Evolutionary conservation across 1,140 invertebrate genomes (phyloP), one percentile per base, ranked within the genome.

Genomic region (Phymastichus coffea): DNA sequence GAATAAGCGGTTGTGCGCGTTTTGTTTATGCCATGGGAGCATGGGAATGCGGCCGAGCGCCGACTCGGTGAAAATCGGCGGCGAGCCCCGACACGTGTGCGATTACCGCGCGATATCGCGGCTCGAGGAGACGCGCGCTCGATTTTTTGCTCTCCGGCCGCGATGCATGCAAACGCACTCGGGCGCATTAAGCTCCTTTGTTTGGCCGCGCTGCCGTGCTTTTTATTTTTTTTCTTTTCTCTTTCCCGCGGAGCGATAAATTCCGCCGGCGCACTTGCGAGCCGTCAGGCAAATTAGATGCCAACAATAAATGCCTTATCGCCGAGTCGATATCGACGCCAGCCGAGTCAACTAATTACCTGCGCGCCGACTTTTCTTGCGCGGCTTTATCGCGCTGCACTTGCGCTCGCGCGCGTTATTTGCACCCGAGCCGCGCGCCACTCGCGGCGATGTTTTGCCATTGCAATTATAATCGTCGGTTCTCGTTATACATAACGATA

Each of bases 11-110:
- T 80, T 79, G 71, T 12, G 28, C 72, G 73, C 70, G 38, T 49
- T 80, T 79, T 80, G 78, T 80, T 80, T 79, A 80, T 80, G 77
- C 76, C 75, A 80, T 78, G 76, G 72, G 76, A 80, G 77, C 73
- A 68, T 72, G n/a, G n/a, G n/a, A n/a, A n/a, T n/a, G n/a, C n/a
- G n/a, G n/a, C n/a, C n/a, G n/a, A n/a, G 30, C 70, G 73, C 62
- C 64, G 67, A 69, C 67, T 70, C 69, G 37, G 37, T n/a, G 15
- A 4, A 4, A 33, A 55, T 23, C 40, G 26, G 52, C 7, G 20
- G 53, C 53, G 41, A 28, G 26, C 28, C 44, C 49, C 14, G n/a
- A 22, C n/a, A 26, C 38, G 20, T 63, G 63, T 65, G 58, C 52
- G 57, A 57, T 54, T 63, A 65, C 60, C n/a, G n/a, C n/a, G n/a